Evolutionary conservation across 2,888 invertebrate species (phyloP).

Genomic region (Drosophila subquinaria): DNA sequence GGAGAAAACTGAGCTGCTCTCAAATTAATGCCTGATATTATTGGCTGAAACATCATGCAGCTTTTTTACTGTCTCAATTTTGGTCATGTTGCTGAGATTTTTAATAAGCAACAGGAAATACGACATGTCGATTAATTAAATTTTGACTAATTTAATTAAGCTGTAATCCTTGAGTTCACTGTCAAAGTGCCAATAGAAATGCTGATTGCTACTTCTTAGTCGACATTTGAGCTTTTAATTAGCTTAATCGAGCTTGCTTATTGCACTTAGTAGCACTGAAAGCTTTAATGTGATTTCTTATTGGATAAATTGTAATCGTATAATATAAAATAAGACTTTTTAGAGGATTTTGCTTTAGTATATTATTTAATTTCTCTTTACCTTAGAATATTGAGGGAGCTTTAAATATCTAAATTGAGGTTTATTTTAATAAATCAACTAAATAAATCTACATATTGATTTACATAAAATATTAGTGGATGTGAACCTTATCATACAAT

Average conservation of each 20-base stretch:
- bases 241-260: background rate
- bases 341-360: too few relatives aligned
- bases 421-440: too few relatives aligned
- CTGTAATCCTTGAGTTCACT: background rate
- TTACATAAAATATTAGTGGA: too few relatives aligned
- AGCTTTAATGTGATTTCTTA: background rate
- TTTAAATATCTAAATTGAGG: too few relatives aligned
- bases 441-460: too few relatives aligned
- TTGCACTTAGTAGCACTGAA: too few relatives aligned
- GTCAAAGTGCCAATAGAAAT: background rate
- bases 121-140: slow-evolving; percentile 8
- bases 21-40: slow-evolving; percentile 29
- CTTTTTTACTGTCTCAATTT: slow-evolving; percentile 1
- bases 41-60: slow-evolving; percentile 16
- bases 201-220: background rate
- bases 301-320: background rate
- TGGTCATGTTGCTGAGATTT: background rate
- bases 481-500: background rate
- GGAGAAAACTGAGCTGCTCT: slow-evolving; percentile 4
- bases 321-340: background rate
- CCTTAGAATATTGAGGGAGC: background rate
- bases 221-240: background rate
- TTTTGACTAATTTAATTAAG: slow-evolving; percentile 12
- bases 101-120: slow-evolving; percentile 8
- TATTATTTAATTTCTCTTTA: background rate